Evolutionary conservation across 2,888 invertebrate species (phyloP), one percentile per base, ranked within the genome.

Genomic region (Drosophila vallismaia): DNA sequence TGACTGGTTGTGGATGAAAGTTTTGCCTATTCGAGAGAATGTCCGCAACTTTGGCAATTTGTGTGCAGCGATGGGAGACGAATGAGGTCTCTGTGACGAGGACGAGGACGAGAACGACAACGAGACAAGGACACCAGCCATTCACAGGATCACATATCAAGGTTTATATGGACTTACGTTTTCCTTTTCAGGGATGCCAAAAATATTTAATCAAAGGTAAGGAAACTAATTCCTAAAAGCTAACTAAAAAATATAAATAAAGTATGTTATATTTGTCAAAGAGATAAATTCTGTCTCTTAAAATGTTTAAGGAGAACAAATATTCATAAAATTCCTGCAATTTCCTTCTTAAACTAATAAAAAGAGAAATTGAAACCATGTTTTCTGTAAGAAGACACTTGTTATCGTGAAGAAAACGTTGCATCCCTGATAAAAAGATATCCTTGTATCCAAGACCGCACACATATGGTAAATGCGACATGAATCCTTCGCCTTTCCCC

Each of bases 41-140:
- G 62, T 62, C 67, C 70, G 54, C 68, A 77, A 80, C 78, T 75
- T 79, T 74, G 46, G 49, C 82, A 67, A 76, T 79, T 80, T 81
- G 72, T 66, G 70, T 75, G 77, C 75, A 63, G 48, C 70, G 73
- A 75, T 71, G 75, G 38, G 57, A 63, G 50, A 59, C 69, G 71
- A 70, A 71, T 60, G 66, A 42, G 36, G 49, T 24, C 24, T 19
- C 54, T 59, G 29, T 70, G 68, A 53, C 33, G 33, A 31, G 31
- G 31, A 19, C 19, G 1, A 1, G 19, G 19, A 19, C 19, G 19
- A 19, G 19, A 19, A 31, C 68, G 68, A 51, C 51, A 40, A 64
- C 50, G 56, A 46, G 40, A 52, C 71, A 70, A 71, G 72, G 63
- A 62, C 71, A 56, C 64, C 60, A 55, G 70, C 60, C 71, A 51